A percentile compares a stretch with the other conserved stretches of the same genome.
These are phyloP conservation scores for Anoura caudifer DNA, from an alignment of 2,113 vertebrate species.

Conservation along the genomic window DNA sequence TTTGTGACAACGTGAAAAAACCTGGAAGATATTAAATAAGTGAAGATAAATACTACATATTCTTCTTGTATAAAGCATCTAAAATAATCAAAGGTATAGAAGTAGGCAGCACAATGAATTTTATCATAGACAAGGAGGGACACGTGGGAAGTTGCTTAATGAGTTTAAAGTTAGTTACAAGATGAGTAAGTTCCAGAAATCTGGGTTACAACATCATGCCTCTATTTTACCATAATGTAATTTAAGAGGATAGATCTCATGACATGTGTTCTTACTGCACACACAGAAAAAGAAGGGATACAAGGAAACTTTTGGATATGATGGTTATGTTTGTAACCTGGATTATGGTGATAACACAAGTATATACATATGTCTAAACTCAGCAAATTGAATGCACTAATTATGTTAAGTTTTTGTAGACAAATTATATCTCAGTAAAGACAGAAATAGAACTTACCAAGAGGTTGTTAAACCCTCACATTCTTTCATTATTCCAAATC, in stretches of 20 bases:
- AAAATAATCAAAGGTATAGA: not conserved
- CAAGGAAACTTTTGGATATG: not conserved
- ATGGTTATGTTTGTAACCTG: not conserved
- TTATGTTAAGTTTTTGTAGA: not conserved
- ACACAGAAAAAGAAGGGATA: not conserved
- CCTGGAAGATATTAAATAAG: not conserved
- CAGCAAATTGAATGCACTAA: not conserved
- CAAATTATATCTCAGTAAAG: not conserved
- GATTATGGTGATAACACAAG: not conserved
- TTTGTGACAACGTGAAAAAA: not conserved
- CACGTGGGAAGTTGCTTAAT: not conserved
- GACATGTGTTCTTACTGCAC: too few species aligned
- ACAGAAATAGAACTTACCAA: not conserved
- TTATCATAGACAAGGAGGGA: not conserved
- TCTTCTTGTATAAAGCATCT: not conserved
- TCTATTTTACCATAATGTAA: not conserved
- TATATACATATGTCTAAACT: not conserved
- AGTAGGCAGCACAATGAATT: not conserved
- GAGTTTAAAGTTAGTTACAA: not conserved
- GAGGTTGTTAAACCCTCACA: not conserved
- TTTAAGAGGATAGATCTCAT: not conserved
- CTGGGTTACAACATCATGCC: not conserved
- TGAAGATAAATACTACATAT: not conserved
- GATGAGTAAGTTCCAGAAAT: not conserved
- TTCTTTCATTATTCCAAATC: not conserved